Conservation (phyloP, 2,113 vertebrate genomes). For the Entelurus aequoreus region DNA sequence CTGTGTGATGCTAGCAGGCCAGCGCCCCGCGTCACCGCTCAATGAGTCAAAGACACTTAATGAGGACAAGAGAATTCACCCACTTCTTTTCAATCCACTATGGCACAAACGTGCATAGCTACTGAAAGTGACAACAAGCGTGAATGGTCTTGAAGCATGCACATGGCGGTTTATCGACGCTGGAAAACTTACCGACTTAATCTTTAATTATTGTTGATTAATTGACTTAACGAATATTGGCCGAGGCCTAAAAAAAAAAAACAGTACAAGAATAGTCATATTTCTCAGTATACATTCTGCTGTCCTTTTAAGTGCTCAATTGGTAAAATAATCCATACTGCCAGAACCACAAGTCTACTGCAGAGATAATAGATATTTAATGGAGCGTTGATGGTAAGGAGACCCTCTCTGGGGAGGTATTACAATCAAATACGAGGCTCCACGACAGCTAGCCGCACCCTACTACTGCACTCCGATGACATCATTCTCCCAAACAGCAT, state of each 20-base stretch:
- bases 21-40: no score
- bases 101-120: no score
- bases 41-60: no score
- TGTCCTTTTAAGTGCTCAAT: slow-evolving; percentile 59
- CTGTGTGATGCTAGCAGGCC: no score
- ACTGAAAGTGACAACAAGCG: no score
- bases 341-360: slow-evolving; percentile 58
- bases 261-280: slow-evolving; percentile 11
- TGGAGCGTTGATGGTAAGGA: slow-evolving; percentile 66
- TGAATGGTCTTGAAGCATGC: no score
- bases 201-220: no score
- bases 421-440: slow-evolving; percentile 56
- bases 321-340: slow-evolving; percentile 66
- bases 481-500: slow-evolving; percentile 52
- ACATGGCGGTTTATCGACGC: no score
- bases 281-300: slow-evolving; percentile 29
- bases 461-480: slow-evolving; percentile 51
- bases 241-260: background rate
- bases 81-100: no score
- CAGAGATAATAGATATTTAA: slow-evolving; percentile 74
- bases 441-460: slow-evolving; percentile 43
- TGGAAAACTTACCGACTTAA: no score
- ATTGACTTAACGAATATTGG: no score
- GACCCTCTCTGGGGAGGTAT: slow-evolving; percentile 67
- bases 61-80: no score